phyloP scores from a whole-genome alignment of 1,140 invertebrate species.

The Polypedilum pembai region DNA sequence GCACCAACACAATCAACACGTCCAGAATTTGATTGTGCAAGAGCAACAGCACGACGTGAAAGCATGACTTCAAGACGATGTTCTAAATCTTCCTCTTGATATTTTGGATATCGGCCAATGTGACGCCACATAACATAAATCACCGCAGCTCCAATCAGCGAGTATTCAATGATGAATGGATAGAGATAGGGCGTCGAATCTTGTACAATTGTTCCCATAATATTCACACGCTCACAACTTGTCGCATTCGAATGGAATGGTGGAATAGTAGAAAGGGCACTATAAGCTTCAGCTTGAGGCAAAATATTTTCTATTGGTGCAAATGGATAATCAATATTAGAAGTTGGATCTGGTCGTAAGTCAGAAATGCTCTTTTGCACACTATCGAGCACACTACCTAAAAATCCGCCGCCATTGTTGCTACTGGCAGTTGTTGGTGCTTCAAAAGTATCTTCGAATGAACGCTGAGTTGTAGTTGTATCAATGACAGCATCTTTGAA shows the following conservation, averaged over 20 bases:
- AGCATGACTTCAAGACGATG: conserved; percentile 76
- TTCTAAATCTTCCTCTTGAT: conserved; percentile 74
- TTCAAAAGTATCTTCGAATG: conserved; percentile 33
- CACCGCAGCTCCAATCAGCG: conserved; percentile 91
- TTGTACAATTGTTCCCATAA: conserved; percentile 87
- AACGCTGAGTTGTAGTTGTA: conserved; percentile 34
- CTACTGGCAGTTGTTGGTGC: conserved; percentile 32
- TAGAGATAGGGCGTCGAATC: conserved; percentile 88
- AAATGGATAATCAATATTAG: conserved; percentile 2
- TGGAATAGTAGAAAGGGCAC: background rate
- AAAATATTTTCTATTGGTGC: conserved; percentile 44
- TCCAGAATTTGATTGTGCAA: conserved; percentile 70
- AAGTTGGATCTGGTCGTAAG: background rate
- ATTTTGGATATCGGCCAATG: conserved; percentile 75
- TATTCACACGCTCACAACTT: conserved; percentile 71
- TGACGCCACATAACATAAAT: conserved; percentile 97
- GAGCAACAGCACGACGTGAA: conserved; percentile 69
- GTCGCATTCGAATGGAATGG: conserved; percentile 40
- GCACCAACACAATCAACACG: conserved; percentile 87
- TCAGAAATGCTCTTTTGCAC: background rate
- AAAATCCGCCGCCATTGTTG: background rate
- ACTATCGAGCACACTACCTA: background rate
- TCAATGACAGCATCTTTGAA: conserved; percentile 32
- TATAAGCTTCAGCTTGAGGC: background rate
- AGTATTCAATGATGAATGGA: conserved; percentile 96